Percentiles rank a stretch among this genome's conserved stretches.
phyloP scores from a whole-genome alignment of 2,113 vertebrate species.

The Calyptomena viridis region DNA sequence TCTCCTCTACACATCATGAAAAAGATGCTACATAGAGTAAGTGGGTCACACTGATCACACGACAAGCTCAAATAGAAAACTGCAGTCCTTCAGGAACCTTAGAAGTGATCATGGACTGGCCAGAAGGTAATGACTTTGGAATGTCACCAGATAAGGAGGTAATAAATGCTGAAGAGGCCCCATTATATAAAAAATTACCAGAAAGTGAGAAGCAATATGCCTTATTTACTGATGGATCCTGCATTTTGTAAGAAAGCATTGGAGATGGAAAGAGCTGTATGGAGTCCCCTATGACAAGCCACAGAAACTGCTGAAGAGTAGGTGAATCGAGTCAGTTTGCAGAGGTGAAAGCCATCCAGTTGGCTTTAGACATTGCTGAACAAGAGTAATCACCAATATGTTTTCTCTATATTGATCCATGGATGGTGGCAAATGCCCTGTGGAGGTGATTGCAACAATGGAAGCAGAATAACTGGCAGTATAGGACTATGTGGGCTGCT shows the following conservation, averaged over 20 bases:
- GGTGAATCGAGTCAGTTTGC: neutral
- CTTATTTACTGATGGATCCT: neutral
- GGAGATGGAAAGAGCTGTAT: neutral
- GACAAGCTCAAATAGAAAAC: too few species aligned
- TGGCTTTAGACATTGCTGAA: neutral
- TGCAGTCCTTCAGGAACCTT: too few species aligned
- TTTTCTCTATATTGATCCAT: neutral
- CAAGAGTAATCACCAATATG: neutral
- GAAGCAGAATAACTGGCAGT: neutral
- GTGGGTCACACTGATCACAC: too few species aligned
- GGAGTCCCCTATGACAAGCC: neutral
- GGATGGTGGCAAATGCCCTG: neutral
- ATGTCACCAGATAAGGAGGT: too few species aligned
- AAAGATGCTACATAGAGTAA: too few species aligned
- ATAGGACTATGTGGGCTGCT: neutral
- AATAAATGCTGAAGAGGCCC: too few species aligned
- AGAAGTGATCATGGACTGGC: too few species aligned
- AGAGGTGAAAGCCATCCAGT: neutral
- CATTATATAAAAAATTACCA: neutral
- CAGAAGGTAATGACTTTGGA: too few species aligned
- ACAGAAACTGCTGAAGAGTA: neutral
- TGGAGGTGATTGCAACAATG: neutral
- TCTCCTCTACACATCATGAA: too few species aligned
- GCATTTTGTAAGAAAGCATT: neutral
- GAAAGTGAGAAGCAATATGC: neutral